Conservation (phyloP, 1,140 invertebrate genomes). For the Bombus haemorrhoidalis region DNA sequence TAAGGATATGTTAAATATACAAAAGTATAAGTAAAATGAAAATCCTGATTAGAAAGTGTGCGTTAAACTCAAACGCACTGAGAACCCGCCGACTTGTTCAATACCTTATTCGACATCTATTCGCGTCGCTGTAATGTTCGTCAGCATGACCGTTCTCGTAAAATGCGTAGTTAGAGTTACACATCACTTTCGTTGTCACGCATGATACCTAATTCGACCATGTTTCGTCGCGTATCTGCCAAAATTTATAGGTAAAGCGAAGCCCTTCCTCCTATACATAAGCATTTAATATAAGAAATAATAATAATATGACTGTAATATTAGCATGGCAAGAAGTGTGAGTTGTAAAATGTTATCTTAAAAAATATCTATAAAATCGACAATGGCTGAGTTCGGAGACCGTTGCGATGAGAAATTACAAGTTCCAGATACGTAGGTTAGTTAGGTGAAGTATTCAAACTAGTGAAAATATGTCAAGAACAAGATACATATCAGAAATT, state of each 20-base stretch:
- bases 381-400: no score
- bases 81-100: slow-evolving; percentile 95
- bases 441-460: rapidly evolving
- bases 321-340: slow-evolving; percentile 95
- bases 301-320: slow-evolving; percentile 98
- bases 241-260: no score
- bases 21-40: slow-evolving; percentile 98
- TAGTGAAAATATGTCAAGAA: no score
- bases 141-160: slow-evolving; percentile 98
- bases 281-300: slow-evolving; percentile 94
- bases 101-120: slow-evolving; percentile 97
- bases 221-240: no score
- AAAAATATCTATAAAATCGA: no score
- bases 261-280: slow-evolving; percentile 90
- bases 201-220: slow-evolving; percentile 80
- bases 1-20: slow-evolving; percentile 82
- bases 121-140: slow-evolving; percentile 97
- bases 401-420: no score
- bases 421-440: no score
- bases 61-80: slow-evolving; percentile 99
- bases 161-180: slow-evolving; percentile 33
- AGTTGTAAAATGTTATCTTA: no score
- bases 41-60: slow-evolving; percentile 86
- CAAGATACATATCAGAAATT: no score
- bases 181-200: slow-evolving; percentile 84